Base-by-base conservation (phyloP, 2,113 vertebrate genomes). In the Pseudorasbora parva region DNA sequence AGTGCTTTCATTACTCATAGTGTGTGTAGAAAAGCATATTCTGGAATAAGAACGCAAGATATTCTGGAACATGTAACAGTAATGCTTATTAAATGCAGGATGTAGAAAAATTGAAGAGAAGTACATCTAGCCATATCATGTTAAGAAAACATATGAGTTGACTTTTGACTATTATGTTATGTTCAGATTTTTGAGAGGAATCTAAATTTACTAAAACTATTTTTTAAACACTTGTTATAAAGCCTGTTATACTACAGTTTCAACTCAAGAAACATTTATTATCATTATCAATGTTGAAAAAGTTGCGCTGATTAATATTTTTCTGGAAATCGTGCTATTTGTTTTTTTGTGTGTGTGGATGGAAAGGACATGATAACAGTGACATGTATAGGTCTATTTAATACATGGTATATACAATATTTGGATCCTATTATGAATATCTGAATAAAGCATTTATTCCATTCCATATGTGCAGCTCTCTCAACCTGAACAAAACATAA, bases 1-100 rank as follows among this genome's bases (percentile, higher is more conserved):
- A 14, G 81, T 45, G n/a, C 56, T 76, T 85, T 25, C 17, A 30
- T 77, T 81, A 86, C 43, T 80, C 47, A 73, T 76, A 1, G 45
- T 73, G 49, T 57, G 43, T 3, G 62, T n/a, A 45, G 14, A 54
- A 79, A 78, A 15, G 0, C 23, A 60, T 33, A n/a, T 30, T 81
- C 17, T 47, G 19, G 45, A 81, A 54, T 21, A 37, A 23, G 23
- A 81, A 54, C 5, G n/a, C 47, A 69, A 37, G 19, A 81, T 30
- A 19, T 51, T 81, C 27, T 25, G 19, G 19, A 25, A 81, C 41
- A 60, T 41, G 33, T 78, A 59, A 60, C 37, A 43, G 37, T 27
- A 27, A 62, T 45, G 15, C 17, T 51, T 64, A 59, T 41, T 60
- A 49, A 64, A 64, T 47, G 15, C 6, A 66, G 77, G 17, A 64